Percentiles rank a stretch among this genome's conserved stretches.
Evolutionary conservation across 92 coral and sea anemone species (phyloP).

Genomic region (Scolanthus callimorphus): DNA sequence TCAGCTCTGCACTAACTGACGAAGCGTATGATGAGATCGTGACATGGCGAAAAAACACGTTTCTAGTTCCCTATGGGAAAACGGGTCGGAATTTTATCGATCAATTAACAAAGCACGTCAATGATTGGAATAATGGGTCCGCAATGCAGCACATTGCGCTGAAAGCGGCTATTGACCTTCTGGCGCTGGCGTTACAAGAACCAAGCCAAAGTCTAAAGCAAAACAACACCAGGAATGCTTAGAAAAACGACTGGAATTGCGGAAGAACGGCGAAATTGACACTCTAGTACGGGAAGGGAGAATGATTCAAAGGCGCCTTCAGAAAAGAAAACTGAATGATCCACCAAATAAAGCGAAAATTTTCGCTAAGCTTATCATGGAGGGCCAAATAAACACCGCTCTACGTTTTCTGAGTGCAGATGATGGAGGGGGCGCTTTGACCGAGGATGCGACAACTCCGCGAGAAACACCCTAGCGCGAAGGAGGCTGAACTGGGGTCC

Average conservation of each 20-base stretch:
- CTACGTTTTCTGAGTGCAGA: constrained; percentile 8
- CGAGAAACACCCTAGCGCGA: constrained; percentile 28
- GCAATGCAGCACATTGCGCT: constrained; percentile 28
- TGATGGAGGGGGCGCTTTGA: constrained; percentile 3
- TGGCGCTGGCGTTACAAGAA: constrained; percentile 50
- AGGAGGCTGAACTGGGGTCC: constrained; percentile 24
- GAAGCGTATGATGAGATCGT: constrained; percentile 8
- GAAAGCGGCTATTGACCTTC: constrained; percentile 44
- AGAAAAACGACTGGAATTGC: constrained; percentile 40
- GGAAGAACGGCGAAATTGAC: constrained; percentile 49
- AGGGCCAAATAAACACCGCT: constrained; percentile 19
- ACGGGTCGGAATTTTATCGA: constrained; percentile 10
- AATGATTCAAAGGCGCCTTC: not conserved
- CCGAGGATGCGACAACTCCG: constrained; percentile 24
- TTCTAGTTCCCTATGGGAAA: constrained; percentile 13
- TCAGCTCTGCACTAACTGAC: not conserved
- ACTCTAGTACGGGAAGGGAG: constrained; percentile 8
- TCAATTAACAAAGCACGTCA: constrained; percentile 28
- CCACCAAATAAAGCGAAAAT: constrained; percentile 18
- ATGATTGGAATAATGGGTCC: constrained; percentile 30
- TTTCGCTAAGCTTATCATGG: constrained; percentile 17
- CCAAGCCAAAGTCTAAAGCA: constrained; percentile 57
- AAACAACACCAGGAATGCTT: constrained; percentile 54
- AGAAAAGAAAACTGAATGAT: not conserved
- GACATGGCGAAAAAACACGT: constrained; percentile 11